Base-by-base conservation (phyloP, 2,888 invertebrate species). In the Tachina grossa region DNA sequence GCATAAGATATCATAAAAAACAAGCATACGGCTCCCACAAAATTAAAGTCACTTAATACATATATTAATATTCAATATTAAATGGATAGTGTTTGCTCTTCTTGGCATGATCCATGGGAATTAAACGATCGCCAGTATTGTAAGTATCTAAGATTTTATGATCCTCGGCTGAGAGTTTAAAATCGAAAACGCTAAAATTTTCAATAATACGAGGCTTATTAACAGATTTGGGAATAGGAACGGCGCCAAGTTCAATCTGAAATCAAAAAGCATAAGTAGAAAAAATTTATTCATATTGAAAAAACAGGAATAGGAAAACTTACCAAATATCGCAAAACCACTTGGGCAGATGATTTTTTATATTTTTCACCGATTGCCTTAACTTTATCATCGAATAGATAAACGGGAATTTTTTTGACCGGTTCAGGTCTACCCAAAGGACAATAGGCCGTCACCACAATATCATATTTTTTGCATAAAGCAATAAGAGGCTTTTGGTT, bases 371-470 rank as follows among this genome's bases (percentile, higher is more conserved):
- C 96, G 69, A 97, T 93, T 22, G 91, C 91, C 85, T 94, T 93
- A 2, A 97, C 93, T 87, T 93, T 89, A 3, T 72, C 86, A 87
- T 92, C 91, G 51, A 91, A 92, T 43, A 92, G 88, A 77, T 95
- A 96, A 0, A 93, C 94, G 0, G 95, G 95, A 90, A 95, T 94
- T 6, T 95, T 95, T 94, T 95, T 96, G 10, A 95, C 95, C 53
- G 96, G 93, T 90, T 96, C 95, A 0, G 96, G 96, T 0, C 96
- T 95, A 11, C 96, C 97, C 10, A 97, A 94, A 0, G 97, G 97
- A 75, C 96, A 96, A 92, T 97, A 97, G 0, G 96, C 97, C 1
- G 96, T 96, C 11, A 97, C 93, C 0, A 93, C 92, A 49, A 97
- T 95, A 69, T 94, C 94, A 0, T 94, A 93, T 0, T 94, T 92